Percentiles rank a stretch among this genome's conserved stretches.
Conservation (phyloP, 2,113 vertebrate species). For the Corvus moneduloides region DNA sequence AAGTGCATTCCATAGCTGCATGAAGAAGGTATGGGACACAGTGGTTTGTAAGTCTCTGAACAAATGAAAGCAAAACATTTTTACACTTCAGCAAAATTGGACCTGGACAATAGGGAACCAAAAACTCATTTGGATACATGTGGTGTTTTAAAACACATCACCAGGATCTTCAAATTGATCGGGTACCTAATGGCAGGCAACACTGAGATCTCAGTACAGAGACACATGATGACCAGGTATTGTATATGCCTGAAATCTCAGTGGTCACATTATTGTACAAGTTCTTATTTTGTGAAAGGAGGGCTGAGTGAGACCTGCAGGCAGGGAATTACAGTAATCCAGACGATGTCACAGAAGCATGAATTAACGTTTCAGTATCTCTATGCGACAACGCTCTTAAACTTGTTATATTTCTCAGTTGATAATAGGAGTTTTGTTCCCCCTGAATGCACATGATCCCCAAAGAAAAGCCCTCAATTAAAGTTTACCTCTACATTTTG, state of each 20-base stretch:
- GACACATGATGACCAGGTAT: not conserved
- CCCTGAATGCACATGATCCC: conserved; percentile 46
- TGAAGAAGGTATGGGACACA: conserved; percentile 35
- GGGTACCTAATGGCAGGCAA: conserved; percentile 36
- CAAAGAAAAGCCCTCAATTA: conserved; percentile 69
- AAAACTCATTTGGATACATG: conserved; percentile 77
- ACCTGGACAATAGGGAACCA: conserved; percentile 66
- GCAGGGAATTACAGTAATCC: conserved; percentile 66
- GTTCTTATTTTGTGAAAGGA: conserved; percentile 32
- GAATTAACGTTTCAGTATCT: conserved; percentile 62
- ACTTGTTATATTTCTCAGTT: conserved; percentile 59
- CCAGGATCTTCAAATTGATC: conserved; percentile 61
- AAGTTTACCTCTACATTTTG: conserved; percentile 38
- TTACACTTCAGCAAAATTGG: conserved; percentile 69
- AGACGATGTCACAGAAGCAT: conserved; percentile 54
- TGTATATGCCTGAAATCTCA: conserved; percentile 57
- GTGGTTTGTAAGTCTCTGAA: conserved; percentile 64
- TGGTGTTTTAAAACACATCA: conserved; percentile 68
- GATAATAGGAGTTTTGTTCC: conserved; percentile 58
- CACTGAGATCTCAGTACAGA: conserved; percentile 33
- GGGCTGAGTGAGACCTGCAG: conserved; percentile 30
- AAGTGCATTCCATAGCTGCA: conserved; percentile 44
- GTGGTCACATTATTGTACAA: not conserved
- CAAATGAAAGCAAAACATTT: conserved; percentile 66
- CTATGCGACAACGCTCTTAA: conserved; percentile 27